phyloP scores from a whole-genome alignment of 2,113 vertebrate species.

The Arizona elegans region DNA sequence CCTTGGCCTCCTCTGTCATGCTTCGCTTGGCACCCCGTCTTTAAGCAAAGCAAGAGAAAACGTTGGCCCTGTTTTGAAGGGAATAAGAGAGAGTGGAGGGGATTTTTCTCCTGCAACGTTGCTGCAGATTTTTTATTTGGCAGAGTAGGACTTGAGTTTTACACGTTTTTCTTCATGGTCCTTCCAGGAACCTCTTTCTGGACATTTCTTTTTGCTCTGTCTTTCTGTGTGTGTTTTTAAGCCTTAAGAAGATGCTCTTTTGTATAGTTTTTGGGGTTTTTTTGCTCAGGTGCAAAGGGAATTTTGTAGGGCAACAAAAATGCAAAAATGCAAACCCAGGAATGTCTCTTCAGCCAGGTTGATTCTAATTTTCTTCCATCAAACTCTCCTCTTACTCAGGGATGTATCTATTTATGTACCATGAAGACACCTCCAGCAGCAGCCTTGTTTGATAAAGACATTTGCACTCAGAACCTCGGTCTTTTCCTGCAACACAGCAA shows the following conservation, averaged over 20 bases:
- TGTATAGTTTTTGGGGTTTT: constrained; percentile 54
- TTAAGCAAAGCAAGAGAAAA: neutral
- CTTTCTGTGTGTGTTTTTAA: neutral
- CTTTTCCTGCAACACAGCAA: constrained; percentile 52
- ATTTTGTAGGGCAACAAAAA: constrained; percentile 58
- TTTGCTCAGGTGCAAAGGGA: constrained; percentile 71
- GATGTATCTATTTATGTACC: constrained; percentile 72
- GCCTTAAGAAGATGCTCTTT: constrained; percentile 47
- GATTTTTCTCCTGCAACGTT: constrained; percentile 44
- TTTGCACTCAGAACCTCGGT: constrained; percentile 69
- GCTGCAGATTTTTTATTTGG: constrained; percentile 1
- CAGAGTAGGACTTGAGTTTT: constrained; percentile 46
- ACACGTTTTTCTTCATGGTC: constrained; percentile 23
- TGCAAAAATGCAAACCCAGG: constrained; percentile 73
- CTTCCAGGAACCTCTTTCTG: constrained; percentile 43
- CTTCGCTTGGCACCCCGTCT: neutral
- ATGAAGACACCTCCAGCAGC: constrained; percentile 64
- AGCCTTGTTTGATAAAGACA: constrained; percentile 69
- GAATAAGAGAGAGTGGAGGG: neutral
- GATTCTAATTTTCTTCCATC: constrained; percentile 30
- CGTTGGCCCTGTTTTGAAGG: neutral
- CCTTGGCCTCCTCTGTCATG: constrained; percentile 42
- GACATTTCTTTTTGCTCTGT: constrained; percentile 11
- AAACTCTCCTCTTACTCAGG: constrained; percentile 74
- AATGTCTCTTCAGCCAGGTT: constrained; percentile 49